Percentiles rank a stretch among this genome's conserved stretches.
Conservation (phyloP, 2,113 vertebrate species). For the Sus scrofa region DNA sequence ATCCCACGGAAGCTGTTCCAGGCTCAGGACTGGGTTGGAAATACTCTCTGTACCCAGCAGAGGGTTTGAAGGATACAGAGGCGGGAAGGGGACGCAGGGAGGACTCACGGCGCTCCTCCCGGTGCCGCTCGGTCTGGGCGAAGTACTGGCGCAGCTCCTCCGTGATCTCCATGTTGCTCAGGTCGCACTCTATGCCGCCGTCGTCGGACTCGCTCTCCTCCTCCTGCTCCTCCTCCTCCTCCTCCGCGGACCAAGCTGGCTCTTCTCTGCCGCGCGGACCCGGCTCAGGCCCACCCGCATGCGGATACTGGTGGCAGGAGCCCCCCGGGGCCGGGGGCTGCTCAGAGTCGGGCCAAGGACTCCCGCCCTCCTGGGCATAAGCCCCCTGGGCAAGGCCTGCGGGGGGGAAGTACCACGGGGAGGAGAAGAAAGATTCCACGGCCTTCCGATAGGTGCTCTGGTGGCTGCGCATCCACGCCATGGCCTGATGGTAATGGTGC, state of each 20-base stretch:
- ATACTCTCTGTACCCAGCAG: neutral
- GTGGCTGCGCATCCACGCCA: constrained; percentile 94
- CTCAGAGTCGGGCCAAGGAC: neutral
- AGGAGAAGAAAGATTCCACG: constrained; percentile 84
- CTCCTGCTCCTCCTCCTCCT: constrained; percentile 62
- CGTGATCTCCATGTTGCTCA: constrained; percentile 98
- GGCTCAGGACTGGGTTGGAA: neutral
- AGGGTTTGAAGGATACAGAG: neutral
- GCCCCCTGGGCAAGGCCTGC: constrained; percentile 40
- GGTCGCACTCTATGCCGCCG: constrained; percentile 91
- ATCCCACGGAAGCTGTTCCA: neutral
- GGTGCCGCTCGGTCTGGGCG: constrained; percentile 94
- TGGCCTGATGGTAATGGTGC: constrained; percentile 94
- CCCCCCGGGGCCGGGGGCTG: neutral
- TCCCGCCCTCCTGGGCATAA: constrained; percentile 82
- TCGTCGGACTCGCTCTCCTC: constrained; percentile 82
- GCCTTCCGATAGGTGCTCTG: constrained; percentile 92
- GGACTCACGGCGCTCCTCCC: constrained; percentile 94
- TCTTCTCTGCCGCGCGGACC: neutral
- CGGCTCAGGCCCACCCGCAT: neutral
- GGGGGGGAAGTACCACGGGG: constrained; percentile 43
- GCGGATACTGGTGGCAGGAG: rapidly evolving
- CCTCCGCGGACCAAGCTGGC: neutral
- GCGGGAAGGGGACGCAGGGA: neutral
- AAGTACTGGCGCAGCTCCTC: constrained; percentile 97